Conservation (phyloP, 2,113 vertebrate species). For the Noturus placidus region DNA sequence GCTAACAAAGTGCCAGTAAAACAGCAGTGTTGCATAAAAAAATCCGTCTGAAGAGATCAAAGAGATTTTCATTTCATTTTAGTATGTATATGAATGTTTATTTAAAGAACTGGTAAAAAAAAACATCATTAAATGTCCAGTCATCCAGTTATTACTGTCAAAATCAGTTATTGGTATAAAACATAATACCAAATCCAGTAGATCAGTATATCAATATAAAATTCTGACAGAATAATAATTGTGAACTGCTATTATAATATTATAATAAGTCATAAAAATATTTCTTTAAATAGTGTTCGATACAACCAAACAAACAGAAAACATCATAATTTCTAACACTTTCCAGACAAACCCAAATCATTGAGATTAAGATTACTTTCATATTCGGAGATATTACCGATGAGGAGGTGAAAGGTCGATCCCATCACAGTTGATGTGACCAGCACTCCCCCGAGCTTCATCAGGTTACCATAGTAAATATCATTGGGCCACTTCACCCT, state of each 20-base stretch:
- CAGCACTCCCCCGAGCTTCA: slow-evolving; percentile 94
- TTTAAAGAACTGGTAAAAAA: neutral
- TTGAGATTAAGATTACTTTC: neutral
- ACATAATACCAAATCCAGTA: neutral
- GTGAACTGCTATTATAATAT: neutral
- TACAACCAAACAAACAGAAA: neutral
- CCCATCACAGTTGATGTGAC: slow-evolving; percentile 87
- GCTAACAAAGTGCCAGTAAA: neutral
- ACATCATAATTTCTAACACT: neutral
- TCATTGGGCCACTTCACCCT: slow-evolving; percentile 97
- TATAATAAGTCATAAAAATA: neutral
- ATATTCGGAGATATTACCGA: slow-evolving; percentile 74
- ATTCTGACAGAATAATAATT: neutral
- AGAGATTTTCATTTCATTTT: neutral
- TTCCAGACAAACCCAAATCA: neutral
- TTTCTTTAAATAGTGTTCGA: neutral
- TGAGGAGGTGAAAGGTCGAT: slow-evolving; percentile 85
- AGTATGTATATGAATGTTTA: neutral
- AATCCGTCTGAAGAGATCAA: neutral
- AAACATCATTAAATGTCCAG: no score
- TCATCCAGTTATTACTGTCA: no score
- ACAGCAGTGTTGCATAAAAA: neutral
- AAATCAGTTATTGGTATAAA: neutral
- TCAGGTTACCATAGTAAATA: slow-evolving; percentile 87
- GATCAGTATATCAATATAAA: neutral